Evolutionary conservation across 2,113 vertebrate species (phyloP).

Genomic region (Mellivora capensis): DNA sequence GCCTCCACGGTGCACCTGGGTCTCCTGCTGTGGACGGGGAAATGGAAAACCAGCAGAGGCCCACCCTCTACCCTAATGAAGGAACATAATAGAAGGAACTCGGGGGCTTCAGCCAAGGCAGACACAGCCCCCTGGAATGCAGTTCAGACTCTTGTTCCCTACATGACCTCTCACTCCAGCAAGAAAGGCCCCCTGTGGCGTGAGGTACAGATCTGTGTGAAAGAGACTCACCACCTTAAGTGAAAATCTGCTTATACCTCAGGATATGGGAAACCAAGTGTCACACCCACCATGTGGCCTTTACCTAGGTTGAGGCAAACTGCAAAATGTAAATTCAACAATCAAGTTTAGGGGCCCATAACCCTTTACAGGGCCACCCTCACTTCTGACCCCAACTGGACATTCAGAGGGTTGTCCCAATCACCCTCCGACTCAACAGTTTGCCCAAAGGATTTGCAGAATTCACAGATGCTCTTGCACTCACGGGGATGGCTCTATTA

Average conservation of each 20-base stretch:
- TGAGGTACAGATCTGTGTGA: neutral
- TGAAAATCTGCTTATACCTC: neutral
- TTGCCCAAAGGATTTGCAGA: no score
- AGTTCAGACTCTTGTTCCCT: neutral
- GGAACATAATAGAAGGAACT: neutral
- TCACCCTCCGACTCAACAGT: no score
- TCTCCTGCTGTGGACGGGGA: neutral
- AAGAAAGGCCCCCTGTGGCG: neutral
- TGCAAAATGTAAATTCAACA: neutral
- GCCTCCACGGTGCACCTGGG: neutral
- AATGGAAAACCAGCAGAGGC: neutral
- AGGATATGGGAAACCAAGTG: neutral
- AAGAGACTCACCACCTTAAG: neutral
- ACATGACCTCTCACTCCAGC: neutral
- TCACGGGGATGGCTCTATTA: neutral
- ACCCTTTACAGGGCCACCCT: no score
- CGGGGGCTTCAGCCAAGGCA: neutral
- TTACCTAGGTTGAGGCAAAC: neutral
- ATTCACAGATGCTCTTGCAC: neutral
- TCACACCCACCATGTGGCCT: accelerated
- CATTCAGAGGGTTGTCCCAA: neutral
- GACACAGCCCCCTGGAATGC: neutral
- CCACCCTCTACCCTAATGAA: neutral
- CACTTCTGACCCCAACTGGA: no score
- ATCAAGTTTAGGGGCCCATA: accelerated